phyloP scores from a whole-genome alignment of 2,113 vertebrate species.

The Psammodynastes pulverulentus region DNA sequence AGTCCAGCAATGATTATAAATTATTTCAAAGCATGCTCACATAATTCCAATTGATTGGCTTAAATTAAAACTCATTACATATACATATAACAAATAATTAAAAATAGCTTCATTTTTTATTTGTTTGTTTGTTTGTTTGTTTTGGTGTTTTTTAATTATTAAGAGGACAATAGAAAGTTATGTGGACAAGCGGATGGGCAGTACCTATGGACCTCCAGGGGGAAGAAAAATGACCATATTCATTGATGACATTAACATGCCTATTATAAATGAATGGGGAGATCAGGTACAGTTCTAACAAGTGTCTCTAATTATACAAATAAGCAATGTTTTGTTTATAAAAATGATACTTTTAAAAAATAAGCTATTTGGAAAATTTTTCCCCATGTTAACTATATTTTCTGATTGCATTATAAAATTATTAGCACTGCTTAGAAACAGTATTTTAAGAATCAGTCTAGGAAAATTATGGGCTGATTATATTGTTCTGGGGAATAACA shows the following conservation, averaged over 20 bases:
- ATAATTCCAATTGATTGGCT: not conserved
- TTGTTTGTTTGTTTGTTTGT: not conserved
- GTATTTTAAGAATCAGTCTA: not conserved
- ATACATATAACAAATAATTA: not conserved
- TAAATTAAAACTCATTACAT: not conserved
- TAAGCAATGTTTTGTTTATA: not conserved
- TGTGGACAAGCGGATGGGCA: conserved; percentile 76
- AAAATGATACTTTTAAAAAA: not conserved
- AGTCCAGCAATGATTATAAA: not conserved
- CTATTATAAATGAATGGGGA: conserved; percentile 79
- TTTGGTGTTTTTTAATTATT: not conserved
- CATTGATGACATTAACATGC: conserved; percentile 81
- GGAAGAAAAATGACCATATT: conserved; percentile 79
- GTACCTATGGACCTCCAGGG: conserved; percentile 75
- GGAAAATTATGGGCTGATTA: not conserved
- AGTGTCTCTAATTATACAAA: not conserved
- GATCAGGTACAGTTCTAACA: conserved; percentile 70
- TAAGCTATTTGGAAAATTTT: not conserved
- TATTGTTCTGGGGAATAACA: not conserved
- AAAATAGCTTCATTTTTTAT: not conserved
- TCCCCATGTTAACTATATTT: not conserved
- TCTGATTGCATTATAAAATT: not conserved
- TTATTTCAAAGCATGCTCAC: not conserved
- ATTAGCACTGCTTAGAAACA: not conserved
- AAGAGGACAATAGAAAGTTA: conserved; percentile 79